Conservation (phyloP, 2,113 vertebrate species). For the Campylorhamphus procurvoides region DNA sequence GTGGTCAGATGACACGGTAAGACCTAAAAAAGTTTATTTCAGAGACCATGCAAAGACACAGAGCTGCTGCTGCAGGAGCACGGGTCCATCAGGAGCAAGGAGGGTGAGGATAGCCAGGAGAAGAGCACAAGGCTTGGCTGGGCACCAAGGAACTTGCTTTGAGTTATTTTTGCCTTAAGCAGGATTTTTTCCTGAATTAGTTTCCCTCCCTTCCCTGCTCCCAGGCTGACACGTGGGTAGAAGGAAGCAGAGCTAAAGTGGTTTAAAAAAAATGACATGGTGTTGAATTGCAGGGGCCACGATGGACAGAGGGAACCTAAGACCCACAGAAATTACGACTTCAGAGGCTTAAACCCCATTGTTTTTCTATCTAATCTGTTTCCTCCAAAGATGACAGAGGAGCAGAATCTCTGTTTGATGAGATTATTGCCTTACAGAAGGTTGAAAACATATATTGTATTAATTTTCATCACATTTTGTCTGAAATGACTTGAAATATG, state of each 20-base stretch:
- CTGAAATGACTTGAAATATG: not conserved
- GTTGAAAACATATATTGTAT: not conserved
- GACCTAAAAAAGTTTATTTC: not conserved
- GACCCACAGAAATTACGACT: not conserved
- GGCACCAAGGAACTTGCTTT: not conserved
- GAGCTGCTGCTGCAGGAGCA: not conserved
- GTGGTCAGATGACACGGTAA: not conserved
- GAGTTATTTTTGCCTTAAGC: not conserved
- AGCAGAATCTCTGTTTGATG: not conserved
- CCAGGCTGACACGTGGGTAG: not conserved
- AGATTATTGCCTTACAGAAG: not conserved
- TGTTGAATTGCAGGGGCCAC: not conserved
- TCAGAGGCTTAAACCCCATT: not conserved
- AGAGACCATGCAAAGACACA: not conserved
- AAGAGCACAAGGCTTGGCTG: not conserved
- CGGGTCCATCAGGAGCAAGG: not conserved
- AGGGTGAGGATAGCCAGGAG: not conserved
- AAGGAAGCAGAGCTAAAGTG: not conserved
- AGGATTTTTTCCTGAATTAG: not conserved
- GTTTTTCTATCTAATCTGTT: not conserved
- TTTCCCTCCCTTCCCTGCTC: not conserved
- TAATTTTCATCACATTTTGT: not conserved
- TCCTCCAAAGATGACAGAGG: not conserved
- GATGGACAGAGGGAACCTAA: not conserved
- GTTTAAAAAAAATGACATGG: not conserved